Conservation (phyloP, 2,888 invertebrate species). For the Petrophora chlorosata region DNA sequence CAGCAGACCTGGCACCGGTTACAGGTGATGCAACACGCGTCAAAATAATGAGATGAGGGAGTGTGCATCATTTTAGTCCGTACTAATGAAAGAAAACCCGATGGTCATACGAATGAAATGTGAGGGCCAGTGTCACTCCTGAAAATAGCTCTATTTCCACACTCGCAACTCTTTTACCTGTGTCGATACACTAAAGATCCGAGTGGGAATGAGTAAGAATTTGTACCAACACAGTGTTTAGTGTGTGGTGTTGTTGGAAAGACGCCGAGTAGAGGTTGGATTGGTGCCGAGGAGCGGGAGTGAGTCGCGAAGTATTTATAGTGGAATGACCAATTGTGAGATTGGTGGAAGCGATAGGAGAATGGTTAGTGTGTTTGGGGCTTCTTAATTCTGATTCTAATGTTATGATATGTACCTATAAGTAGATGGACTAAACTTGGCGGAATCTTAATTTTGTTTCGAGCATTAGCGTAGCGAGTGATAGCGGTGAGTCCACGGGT, state of each 20-base stretch:
- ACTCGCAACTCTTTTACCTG: constrained; percentile 31
- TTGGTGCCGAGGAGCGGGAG: constrained; percentile 67
- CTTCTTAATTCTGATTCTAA: no score
- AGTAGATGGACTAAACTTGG: no score
- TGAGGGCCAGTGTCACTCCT: constrained; percentile 50
- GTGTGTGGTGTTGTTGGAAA: constrained; percentile 43
- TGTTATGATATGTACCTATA: no score
- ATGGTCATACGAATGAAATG: constrained; percentile 40
- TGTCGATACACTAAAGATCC: constrained; percentile 29
- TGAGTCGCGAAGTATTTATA: constrained; percentile 71
- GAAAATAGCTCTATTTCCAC: constrained; percentile 45
- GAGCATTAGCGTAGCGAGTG: no score
- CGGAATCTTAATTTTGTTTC: no score
- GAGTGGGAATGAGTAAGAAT: no score
- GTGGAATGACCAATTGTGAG: constrained; percentile 52
- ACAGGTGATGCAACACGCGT: no score
- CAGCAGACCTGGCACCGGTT: no score
- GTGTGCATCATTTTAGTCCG: neutral
- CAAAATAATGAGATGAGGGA: no score
- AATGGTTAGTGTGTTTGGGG: neutral
- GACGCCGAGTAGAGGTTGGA: constrained; percentile 46
- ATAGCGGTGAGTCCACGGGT: no score
- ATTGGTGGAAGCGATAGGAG: constrained; percentile 34
- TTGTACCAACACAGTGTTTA: constrained; percentile 25
- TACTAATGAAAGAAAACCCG: constrained; percentile 25